Conservation (phyloP, 2,113 vertebrate species). For the Ptychochromis oligacanthus region DNA sequence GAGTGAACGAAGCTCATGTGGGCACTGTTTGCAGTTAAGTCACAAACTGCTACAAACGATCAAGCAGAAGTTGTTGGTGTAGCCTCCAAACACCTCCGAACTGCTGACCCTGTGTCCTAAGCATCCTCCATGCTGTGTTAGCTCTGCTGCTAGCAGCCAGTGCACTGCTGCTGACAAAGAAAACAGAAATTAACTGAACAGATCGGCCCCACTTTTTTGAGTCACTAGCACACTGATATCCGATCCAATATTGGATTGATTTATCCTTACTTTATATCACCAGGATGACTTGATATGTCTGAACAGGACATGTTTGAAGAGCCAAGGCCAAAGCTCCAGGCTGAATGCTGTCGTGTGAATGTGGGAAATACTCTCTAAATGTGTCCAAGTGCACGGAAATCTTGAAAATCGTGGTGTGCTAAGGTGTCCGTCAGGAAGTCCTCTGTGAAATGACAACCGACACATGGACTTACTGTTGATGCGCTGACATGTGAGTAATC, state of each 20-base stretch:
- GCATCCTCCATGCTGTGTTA: too few relatives aligned
- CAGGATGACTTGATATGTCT: slow-evolving; percentile 4
- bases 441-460: background rate
- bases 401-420: background rate
- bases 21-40: too few relatives aligned
- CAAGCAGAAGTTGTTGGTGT: background rate
- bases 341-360: slow-evolving; percentile 2
- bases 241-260: background rate
- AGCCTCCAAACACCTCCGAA: background rate
- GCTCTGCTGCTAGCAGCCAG: too few relatives aligned
- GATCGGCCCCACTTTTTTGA: background rate
- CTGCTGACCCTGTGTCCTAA: background rate
- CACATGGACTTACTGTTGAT: background rate
- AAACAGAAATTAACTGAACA: too few relatives aligned
- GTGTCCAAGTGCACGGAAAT: background rate
- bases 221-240: background rate
- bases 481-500: background rate
- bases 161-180: too few relatives aligned
- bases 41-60: background rate
- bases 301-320: slow-evolving; percentile 23
- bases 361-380: background rate
- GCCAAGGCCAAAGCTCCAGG: slow-evolving; percentile 43
- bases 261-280: background rate
- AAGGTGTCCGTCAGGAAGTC: background rate
- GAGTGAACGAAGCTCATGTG: too few relatives aligned